Evolutionary conservation across 2,888 invertebrate species (phyloP), one percentile per base, ranked within the genome.

Genomic region (Rhorus exstirpatorius): DNA sequence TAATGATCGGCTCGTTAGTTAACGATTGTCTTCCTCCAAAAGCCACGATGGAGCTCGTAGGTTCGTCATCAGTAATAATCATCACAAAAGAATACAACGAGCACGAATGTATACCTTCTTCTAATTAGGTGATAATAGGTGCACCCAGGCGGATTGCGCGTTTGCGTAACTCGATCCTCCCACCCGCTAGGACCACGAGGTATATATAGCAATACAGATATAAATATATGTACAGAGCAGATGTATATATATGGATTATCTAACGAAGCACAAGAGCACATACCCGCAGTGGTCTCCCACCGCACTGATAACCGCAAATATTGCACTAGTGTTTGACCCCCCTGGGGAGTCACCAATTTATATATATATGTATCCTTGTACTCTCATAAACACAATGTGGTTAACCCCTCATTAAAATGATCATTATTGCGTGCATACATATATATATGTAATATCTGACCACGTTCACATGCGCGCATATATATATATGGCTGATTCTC

Each of bases 41-140:
- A 1, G 3, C 7, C n/a, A 10, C 79, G 31, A 21, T 24, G 1
- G 8, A 17, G 26, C 67, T 75, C 65, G 31, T 19, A 31, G 41
- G 19, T 41, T 63, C 63, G 72, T 74, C 55, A 65, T 38, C 41
- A 53, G 75, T 41, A 75, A 19, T 63, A 17, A 49, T 60, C 46
- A 81, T 80, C 82, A 85, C 44, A 82, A 80, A 83, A 85, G 83
- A 85, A 85, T 84, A 85, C 86, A 84, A 86, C 83, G 75, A 74
- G 84, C 81, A 76, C 83, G 74, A 84, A 81, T 86, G 84, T 63
- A 44, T 67, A 14, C 84, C 84, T 84, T 86, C 84, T 83, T 35
- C 70, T 86, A 86, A 87, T 87, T 87, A 88, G 79, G 83, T 84
- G 85, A 86, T 88, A 85, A 87, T 86, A 84, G 85, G 81, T 83